phyloP scores from a whole-genome alignment of 2,113 vertebrate species.

The Caranx melampygus region DNA sequence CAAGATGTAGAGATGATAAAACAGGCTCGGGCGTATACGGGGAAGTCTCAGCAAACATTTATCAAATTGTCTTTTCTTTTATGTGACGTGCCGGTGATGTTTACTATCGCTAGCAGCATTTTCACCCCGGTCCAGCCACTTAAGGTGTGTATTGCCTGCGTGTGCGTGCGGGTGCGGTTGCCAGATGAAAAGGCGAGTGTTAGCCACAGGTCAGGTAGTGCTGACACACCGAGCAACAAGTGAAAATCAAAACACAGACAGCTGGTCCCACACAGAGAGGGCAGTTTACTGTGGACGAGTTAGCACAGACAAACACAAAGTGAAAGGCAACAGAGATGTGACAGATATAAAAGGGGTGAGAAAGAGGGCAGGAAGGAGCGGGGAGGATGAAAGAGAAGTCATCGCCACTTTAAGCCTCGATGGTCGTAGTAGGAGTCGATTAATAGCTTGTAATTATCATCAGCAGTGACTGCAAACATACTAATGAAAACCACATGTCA shows the following conservation, averaged over 20 bases:
- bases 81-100: conserved; percentile 38
- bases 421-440: not conserved
- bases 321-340: conserved; percentile 37
- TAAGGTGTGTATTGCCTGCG: conserved; percentile 1
- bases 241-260: conserved; percentile 77
- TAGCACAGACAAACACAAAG: conserved; percentile 42
- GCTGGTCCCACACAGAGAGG: conserved; percentile 47
- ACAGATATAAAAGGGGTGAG: conserved; percentile 48
- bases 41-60: conserved; percentile 20
- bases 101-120: conserved; percentile 37
- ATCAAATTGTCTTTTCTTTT: conserved; percentile 40
- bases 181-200: conserved; percentile 35
- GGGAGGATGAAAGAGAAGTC: conserved; percentile 16
- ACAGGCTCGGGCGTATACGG: conserved; percentile 36
- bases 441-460: not conserved
- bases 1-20: conserved; percentile 25
- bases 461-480: no score
- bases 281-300: conserved; percentile 44
- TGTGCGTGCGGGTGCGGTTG: not conserved
- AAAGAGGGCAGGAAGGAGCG: conserved; percentile 40
- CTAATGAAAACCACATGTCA: no score
- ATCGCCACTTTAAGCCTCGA: not conserved
- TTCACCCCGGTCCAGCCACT: conserved; percentile 7
- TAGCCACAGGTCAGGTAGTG: conserved; percentile 62
- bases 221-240: conserved; percentile 67